A percentile compares a stretch with the other conserved stretches of the same genome.
Conservation (phyloP, 2,113 vertebrate species). For the Tiliqua scincoides region DNA sequence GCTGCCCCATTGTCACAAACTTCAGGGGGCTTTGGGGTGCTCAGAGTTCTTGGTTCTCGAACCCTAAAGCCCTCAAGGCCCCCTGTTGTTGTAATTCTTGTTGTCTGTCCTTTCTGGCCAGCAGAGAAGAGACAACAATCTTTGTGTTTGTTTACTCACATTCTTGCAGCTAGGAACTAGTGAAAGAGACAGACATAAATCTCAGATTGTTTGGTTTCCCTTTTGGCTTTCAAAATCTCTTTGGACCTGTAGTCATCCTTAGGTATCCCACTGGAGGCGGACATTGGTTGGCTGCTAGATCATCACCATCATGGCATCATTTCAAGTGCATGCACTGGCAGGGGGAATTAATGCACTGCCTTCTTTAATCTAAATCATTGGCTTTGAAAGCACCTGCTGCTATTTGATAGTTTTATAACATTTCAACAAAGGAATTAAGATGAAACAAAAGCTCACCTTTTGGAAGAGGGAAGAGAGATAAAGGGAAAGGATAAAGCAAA, state of each 20-base stretch:
- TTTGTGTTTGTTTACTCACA: too few relatives aligned
- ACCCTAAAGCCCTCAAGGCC: too few relatives aligned
- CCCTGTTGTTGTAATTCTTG: too few relatives aligned
- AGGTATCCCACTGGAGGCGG: not conserved
- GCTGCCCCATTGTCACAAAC: too few relatives aligned
- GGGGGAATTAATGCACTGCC: not conserved
- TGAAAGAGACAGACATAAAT: not conserved
- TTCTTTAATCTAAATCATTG: not conserved
- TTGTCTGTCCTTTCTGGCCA: too few relatives aligned
- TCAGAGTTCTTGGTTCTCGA: too few relatives aligned
- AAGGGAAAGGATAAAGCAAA: slow-evolving; percentile 43
- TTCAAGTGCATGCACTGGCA: not conserved
- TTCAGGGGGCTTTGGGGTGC: too few relatives aligned
- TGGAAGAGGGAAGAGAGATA: slow-evolving; percentile 33
- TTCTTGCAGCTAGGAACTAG: too few relatives aligned
- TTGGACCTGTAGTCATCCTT: not conserved
- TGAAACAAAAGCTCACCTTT: slow-evolving; percentile 47
- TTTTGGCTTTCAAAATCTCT: not conserved
- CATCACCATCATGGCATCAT: not conserved
- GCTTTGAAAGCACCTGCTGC: slow-evolving; percentile 6
- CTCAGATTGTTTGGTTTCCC: not conserved
- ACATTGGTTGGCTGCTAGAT: not conserved
- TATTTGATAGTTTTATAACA: slow-evolving; percentile 41
- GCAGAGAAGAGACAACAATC: too few relatives aligned
- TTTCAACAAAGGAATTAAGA: slow-evolving; percentile 33